Evolutionary conservation across 2,888 invertebrate species (phyloP), one percentile per base, ranked within the genome.

Genomic region (Meteorus cinctellus): DNA sequence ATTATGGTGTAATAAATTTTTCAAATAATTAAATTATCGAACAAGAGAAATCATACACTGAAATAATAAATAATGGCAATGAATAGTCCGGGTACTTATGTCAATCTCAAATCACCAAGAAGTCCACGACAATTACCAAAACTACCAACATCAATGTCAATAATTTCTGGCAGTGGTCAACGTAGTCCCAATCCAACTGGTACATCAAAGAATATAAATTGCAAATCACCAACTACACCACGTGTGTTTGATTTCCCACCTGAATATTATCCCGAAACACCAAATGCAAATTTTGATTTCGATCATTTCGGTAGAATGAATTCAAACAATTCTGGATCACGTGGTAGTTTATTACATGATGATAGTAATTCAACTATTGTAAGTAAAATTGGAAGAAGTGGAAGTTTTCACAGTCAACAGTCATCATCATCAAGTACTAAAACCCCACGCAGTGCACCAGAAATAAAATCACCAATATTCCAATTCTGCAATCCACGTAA

Each of bases 61-160:
- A 62, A 36, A 36, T 27, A 10, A 29, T 19, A 31, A 85, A 82
- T 1, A 78, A 92, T 92, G 92, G 92, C 92, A 81, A 91, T 92
- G 82, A 92, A 92, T 86, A 92, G 92, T 82, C 92, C 92, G 4
- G 92, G 92, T 82, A 90, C 92, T 80, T 92, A 91, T 83, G 91
- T 91, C 27, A 84, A 82, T 66, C 91, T 91, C 16, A 89, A 92
- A 59, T 92, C 92, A n/a, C 92, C 92, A 5, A 92, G 92, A 86
- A 92, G 92, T 82, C 92, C 92, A 0, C 90, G 92, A 1, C 92
- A 92, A 84, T 90, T 92, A 73, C 92, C 92, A 41, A 91, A 91
- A 24, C 89, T 91, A 48, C 85, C 91, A 0, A 91, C 91, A 68
- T 91, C 91, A 86, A 24, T 55, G 14, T 89, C 92, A 59, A 55